Percentiles rank a stretch among this genome's conserved stretches.
Conservation (phyloP, 2,888 invertebrate genomes). For the Athalia rosae region DNA sequence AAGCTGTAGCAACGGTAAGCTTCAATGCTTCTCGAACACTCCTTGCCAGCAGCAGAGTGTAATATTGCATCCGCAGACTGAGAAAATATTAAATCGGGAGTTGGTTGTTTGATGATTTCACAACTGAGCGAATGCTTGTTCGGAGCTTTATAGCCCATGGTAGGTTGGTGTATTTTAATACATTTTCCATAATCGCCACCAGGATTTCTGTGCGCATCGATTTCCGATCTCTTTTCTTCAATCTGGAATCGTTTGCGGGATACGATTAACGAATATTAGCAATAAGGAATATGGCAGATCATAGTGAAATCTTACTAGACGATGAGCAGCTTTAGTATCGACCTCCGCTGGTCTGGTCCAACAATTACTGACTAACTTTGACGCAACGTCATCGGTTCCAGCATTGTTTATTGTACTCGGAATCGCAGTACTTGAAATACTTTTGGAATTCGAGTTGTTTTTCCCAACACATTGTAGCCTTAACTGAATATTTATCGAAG, state of each 20-base stretch:
- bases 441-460: conserved; percentile 49
- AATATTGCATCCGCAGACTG: conserved; percentile 45
- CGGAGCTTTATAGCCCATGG: conserved; percentile 38
- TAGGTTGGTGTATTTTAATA: conserved; percentile 24
- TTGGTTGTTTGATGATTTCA: conserved; percentile 39
- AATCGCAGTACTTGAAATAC: not conserved
- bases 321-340: conserved; percentile 3
- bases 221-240: conserved; percentile 54
- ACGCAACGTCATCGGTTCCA: not conserved
- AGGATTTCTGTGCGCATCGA: conserved; percentile 62
- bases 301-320: conserved; percentile 12
- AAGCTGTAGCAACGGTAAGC: conserved; percentile 66
- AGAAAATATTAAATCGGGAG: conserved; percentile 27
- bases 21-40: conserved; percentile 56
- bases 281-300: not conserved
- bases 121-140: conserved; percentile 47
- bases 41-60: conserved; percentile 32
- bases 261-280: not conserved
- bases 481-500: conserved; percentile 76
- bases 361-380: conserved; percentile 1
- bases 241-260: conserved; percentile 5
- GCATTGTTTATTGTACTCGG: not conserved
- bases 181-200: conserved; percentile 60
- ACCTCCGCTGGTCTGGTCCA: not conserved
- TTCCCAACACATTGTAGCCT: conserved; percentile 72